Base-by-base conservation (phyloP, 35 echinoderm and acorn worm genomes). In the Ophiothrix spiculata region DNA sequence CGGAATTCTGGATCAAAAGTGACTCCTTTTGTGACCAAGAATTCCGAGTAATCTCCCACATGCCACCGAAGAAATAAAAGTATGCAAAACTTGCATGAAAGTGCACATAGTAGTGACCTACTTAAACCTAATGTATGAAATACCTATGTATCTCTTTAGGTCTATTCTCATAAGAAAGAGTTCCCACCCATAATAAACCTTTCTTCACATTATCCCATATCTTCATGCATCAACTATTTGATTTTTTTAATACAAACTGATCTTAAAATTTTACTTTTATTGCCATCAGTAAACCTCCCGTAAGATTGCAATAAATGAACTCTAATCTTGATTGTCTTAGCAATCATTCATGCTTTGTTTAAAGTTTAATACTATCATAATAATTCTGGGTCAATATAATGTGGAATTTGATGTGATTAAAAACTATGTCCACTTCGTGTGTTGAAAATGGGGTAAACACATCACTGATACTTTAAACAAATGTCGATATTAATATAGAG, bases 151-250 rank as follows among this genome's bases (percentile, higher is more conserved):
- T 12, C 3, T 15, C 8, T 54, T 8, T 54, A 54, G 8, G 21
- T 11, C 45, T 11, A 11, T 54, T 54, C 45, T 54, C 45, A 54
- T 54, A 54, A 21, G 45, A 11, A 21, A 11, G 21, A 11, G 21
- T 21, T n/a, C n/a, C n/a, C n/a, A n/a, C n/a, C n/a, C n/a, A n/a
- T 21, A 54, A 69, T 69, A 69, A 69, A 69, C 60, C 60, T 69
- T 28, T 69, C 60, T 69, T 69, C 60, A 69, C 60, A n/a, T 69
- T 28, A 25, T n/a, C 60, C 2, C 60, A 69, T 69, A 10, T 69
- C 60, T 49, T n/a, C 60, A 69, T 69, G 4, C 1, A 69, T 69
- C 60, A 69, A n/a, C n/a, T n/a, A n/a, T n/a, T n/a, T n/a, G n/a
- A n/a, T n/a, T n/a, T 69, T 69, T 69, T 69, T 4, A 25, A n/a